Base-by-base conservation (phyloP, 2,888 invertebrate species). In the Aleiodes alternator region DNA sequence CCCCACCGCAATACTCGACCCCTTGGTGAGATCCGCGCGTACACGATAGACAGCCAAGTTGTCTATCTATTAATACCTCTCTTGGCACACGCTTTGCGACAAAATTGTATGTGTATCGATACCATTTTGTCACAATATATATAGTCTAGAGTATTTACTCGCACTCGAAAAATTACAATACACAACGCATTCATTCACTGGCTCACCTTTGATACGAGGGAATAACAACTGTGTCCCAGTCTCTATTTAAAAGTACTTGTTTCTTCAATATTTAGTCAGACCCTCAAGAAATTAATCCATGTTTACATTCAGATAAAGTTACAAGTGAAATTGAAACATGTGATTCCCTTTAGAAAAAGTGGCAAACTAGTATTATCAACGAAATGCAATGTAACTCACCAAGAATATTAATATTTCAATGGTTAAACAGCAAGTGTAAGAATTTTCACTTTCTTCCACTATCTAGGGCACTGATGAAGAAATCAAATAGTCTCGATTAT, bases 51-150 rank as follows among this genome's bases (percentile, higher is more conserved):
- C 76, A 77, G 69, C 75, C 75, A 73, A 77, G 72, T 75, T 77
- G 73, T 79, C 80, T 80, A 80, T 79, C 80, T 80, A 80, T 80
- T 80, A 79, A 80, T 80, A 80, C 74, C 78, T 59, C 68, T 77
- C 75, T 80, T 80, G 80, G 80, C 80, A 80, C 80, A 76, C 76
- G 56, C 68, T 71, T 43, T 71, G 72, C 74, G 72, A 75, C 74
- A 75, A 66, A 29, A 64, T 57, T 29, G 12, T 51, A 31, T 31
- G 34, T 68, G 50, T 68, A 68, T 23, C 29, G 12, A 68, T 53
- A 69, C 53, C 61, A 69, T 73, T 66, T 66, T 38, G 14, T 48
- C 50, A 53, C n/a, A 7, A 57, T 76, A 48, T 57, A 50, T 50
- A 72, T 53, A 69, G 51, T 59, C 66, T 56, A n/a, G 66, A 56